These are phyloP conservation scores for Sycon ciliatum DNA, from an alignment of 37 sponge, comb jelly and placozoan genomes.

Conservation along the genomic window DNA sequence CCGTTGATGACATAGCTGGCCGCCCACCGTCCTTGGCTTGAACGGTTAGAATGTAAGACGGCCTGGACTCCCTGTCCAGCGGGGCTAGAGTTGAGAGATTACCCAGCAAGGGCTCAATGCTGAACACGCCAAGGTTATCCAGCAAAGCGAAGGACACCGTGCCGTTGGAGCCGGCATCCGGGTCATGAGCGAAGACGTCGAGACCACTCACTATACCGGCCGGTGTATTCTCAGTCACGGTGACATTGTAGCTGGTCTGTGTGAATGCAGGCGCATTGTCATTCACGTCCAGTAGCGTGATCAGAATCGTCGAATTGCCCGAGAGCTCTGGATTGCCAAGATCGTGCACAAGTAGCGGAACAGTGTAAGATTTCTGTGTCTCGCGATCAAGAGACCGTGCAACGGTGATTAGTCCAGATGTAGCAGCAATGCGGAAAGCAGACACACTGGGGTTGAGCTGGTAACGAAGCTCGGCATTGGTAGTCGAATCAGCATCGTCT, in stretches of 20 bases:
- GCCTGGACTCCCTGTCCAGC: slow-evolving; percentile 43
- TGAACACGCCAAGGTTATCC: too few relatives aligned
- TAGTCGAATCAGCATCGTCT: slow-evolving; percentile 49
- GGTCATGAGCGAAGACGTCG: slow-evolving; percentile 35
- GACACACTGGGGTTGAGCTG: neutral
- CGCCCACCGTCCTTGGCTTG: slow-evolving; percentile 41
- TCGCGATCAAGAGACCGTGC: slow-evolving; percentile 15
- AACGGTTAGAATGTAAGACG: slow-evolving; percentile 26
- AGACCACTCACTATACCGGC: neutral
- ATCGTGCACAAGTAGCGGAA: neutral
- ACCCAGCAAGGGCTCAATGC: slow-evolving; percentile 27
- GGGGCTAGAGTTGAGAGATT: neutral
- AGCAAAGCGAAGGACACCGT: slow-evolving; percentile 28
- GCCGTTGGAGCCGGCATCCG: slow-evolving; percentile 56
- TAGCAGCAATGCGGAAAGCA: slow-evolving; percentile 1
- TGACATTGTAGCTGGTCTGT: neutral
- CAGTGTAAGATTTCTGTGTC: neutral
- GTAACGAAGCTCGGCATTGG: slow-evolving; percentile 35
- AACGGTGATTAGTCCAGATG: slow-evolving; percentile 15
- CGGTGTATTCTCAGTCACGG: neutral
- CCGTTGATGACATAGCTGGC: slow-evolving; percentile 38
- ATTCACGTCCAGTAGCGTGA: neutral
- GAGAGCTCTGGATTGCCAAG: neutral
- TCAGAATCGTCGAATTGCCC: neutral
- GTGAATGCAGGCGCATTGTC: neutral